These are phyloP conservation scores for Nesoenas mayeri DNA, from an alignment of 2,113 vertebrate genomes.

Conservation along the genomic window DNA sequence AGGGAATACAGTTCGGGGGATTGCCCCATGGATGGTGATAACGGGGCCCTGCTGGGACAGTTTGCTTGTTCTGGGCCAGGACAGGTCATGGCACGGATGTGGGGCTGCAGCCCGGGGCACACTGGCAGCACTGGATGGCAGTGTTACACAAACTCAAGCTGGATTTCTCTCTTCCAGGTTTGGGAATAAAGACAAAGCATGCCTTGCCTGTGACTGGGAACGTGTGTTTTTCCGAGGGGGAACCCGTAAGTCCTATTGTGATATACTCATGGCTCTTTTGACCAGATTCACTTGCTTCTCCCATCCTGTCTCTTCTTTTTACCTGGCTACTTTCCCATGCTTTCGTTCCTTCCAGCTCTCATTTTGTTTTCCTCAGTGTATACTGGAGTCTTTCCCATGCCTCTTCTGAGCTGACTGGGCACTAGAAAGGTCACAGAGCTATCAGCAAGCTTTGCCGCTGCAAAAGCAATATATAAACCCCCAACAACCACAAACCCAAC, in stretches of 20 bases:
- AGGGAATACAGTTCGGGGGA: not conserved
- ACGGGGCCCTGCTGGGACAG: not conserved
- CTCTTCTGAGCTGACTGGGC: not conserved
- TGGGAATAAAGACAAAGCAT: not conserved
- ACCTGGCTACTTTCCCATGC: not conserved
- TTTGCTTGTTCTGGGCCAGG: not conserved
- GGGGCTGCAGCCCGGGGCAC: not conserved
- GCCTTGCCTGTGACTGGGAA: not conserved
- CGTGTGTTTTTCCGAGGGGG: not conserved
- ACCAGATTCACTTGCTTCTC: not conserved
- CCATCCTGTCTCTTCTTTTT: not conserved
- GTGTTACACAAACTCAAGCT: not conserved
- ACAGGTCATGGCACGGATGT: not conserved
- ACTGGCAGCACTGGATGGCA: constrained; percentile 2
- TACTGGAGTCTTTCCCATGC: not conserved
- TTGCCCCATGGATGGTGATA: not conserved
- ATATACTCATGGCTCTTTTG: not conserved
- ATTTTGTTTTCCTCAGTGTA: not conserved
- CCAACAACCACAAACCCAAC: not conserved
- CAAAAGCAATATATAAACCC: not conserved
- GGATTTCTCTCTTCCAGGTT: not conserved
- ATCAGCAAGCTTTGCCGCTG: not conserved
- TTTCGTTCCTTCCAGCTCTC: not conserved
- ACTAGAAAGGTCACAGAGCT: not conserved
- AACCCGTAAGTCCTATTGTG: not conserved